phyloP scores from a whole-genome alignment of 1,140 invertebrate species.

The Trichogramma pretiosum region DNA sequence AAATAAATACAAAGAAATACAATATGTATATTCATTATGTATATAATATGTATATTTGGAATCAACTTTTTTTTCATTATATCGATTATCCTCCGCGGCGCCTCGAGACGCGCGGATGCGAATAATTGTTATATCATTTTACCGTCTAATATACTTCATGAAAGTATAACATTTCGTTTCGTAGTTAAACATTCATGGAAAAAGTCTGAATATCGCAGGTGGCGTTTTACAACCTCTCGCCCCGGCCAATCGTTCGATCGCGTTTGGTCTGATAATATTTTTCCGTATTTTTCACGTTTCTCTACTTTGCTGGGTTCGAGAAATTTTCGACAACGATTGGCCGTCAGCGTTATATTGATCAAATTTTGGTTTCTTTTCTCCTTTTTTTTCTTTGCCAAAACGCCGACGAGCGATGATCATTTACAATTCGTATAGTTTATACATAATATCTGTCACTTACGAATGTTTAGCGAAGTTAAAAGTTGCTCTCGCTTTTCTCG shows the following conservation, averaged over 20 bases:
- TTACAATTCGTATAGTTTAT: constrained; percentile 16
- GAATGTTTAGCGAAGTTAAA: constrained; percentile 19
- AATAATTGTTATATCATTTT: constrained; percentile 10
- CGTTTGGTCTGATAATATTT: no score
- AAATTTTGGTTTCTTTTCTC: constrained; percentile 14
- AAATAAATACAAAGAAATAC: constrained; percentile 16
- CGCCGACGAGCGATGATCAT: constrained; percentile 8
- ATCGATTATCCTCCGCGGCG: constrained; percentile 9
- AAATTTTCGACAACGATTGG: constrained; percentile 5
- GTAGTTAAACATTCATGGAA: constrained; percentile 27
- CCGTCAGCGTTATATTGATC: constrained; percentile 2
- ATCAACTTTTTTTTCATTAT: constrained; percentile 16
- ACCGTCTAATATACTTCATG: constrained; percentile 14
- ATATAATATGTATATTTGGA: no score
- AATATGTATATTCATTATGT: constrained; percentile 8
- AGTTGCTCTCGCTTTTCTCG: constrained; percentile 17
- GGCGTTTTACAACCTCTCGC: no score
- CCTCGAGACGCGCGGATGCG: no score
- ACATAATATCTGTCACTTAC: no score
- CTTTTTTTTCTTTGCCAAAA: constrained; percentile 7
- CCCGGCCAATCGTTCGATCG: constrained; percentile 13
- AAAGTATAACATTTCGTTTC: constrained; percentile 23
- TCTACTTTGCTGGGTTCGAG: background rate
- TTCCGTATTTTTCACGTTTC: background rate
- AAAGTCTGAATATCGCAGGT: constrained; percentile 19